A percentile compares a stretch with the other conserved stretches of the same genome.
These are phyloP conservation scores for Seira sanloemensis DNA, from an alignment of 2,888 invertebrate species.

Conservation along the genomic window DNA sequence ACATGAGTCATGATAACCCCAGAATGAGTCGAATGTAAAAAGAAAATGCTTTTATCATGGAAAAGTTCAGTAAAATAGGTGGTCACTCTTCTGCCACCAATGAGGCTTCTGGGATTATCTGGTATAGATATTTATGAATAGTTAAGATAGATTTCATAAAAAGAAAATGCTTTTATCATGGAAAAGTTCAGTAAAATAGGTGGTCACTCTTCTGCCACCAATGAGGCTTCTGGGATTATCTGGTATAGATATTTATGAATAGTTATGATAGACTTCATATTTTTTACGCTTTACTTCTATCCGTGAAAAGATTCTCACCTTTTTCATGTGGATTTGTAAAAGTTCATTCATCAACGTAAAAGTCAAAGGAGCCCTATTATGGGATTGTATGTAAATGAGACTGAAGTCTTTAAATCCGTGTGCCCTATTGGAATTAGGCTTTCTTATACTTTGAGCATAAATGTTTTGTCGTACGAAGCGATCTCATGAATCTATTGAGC, in stretches of 20 bases:
- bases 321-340: not conserved
- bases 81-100: no score
- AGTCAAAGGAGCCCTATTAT: not conserved
- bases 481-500: no score
- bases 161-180: not conserved
- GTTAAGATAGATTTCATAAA: not conserved
- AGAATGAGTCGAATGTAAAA: not conserved
- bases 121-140: no score
- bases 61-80: not conserved
- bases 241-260: no score
- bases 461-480: no score
- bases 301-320: not conserved
- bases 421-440: no score
- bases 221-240: no score
- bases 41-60: not conserved
- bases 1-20: not conserved
- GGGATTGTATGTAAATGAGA: not conserved
- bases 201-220: no score
- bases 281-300: not conserved
- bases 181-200: not conserved
- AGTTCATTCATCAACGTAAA: not conserved
- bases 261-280: not conserved
- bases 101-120: no score
- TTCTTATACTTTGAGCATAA: no score
- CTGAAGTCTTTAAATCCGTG: no score